Conservation (phyloP, 2,888 invertebrate species). For the Ormyrus pomaceus region DNA sequence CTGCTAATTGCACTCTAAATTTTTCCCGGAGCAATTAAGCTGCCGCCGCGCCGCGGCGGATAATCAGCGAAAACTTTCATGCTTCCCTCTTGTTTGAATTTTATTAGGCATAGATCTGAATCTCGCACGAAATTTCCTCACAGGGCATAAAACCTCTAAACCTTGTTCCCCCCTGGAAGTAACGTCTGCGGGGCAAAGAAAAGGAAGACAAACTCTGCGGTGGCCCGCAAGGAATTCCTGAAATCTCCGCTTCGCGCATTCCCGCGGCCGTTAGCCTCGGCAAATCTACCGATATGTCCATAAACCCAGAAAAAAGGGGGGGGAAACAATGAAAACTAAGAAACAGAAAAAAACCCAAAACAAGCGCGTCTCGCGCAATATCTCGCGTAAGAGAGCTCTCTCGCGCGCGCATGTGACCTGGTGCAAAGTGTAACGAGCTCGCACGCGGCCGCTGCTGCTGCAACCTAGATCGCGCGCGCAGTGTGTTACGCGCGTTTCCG, state of each 20-base stretch:
- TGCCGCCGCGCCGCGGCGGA: too few species aligned
- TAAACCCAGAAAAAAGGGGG: too few species aligned
- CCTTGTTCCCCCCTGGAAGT: too few species aligned
- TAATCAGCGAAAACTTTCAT: conserved; percentile 16
- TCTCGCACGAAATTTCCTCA: not conserved
- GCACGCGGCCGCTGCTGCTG: not conserved
- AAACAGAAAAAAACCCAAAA: too few species aligned
- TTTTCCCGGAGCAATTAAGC: not conserved
- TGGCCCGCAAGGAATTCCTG: too few species aligned
- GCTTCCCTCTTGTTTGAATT: not conserved
- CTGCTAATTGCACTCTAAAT: not conserved
- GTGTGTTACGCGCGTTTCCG: conserved; percentile 42
- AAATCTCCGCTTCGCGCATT: too few species aligned
- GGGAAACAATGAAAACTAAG: too few species aligned
- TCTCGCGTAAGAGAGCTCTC: not conserved
- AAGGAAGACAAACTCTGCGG: too few species aligned
- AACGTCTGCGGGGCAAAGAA: too few species aligned
- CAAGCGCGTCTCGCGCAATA: too few species aligned
- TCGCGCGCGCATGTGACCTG: not conserved
- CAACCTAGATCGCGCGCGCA: conserved; percentile 45
- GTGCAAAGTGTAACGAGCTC: conserved; percentile 49
- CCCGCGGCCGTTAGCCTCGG: too few species aligned
- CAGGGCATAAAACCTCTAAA: not conserved
- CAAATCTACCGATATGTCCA: too few species aligned
- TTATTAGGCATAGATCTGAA: not conserved